A percentile compares a stretch with the other conserved stretches of the same genome.
Evolutionary conservation across 2,888 invertebrate species (phyloP).

Genomic region (Heliconius sara): DNA sequence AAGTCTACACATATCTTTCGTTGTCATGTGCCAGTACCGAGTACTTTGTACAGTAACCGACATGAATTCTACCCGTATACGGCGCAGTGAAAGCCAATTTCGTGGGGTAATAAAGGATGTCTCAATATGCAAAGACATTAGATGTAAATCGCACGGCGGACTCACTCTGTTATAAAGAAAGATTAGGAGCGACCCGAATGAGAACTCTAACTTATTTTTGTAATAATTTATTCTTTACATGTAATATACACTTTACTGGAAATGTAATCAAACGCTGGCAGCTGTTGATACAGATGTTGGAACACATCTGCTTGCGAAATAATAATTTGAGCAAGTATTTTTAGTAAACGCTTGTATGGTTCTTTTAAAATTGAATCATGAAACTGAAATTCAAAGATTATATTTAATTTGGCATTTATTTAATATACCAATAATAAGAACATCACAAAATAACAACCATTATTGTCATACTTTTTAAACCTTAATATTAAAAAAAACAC

Average conservation of each 20-base stretch:
- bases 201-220: conserved; percentile 13
- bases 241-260: conserved; percentile 23
- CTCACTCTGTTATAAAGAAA: neutral
- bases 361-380: conserved; percentile 28
- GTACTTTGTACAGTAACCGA: conserved; percentile 15
- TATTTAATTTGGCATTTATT: conserved; percentile 39
- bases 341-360: conserved; percentile 39
- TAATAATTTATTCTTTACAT: conserved; percentile 20
- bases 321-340: conserved; percentile 46
- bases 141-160: conserved; percentile 24
- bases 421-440: conserved; percentile 29
- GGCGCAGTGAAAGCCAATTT: conserved; percentile 41
- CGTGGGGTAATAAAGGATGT: conserved; percentile 38
- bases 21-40: conserved; percentile 21
- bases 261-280: conserved; percentile 43
- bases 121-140: conserved; percentile 35
- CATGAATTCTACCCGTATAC: conserved; percentile 32
- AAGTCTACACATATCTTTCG: conserved; percentile 24
- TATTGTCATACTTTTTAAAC: too few relatives aligned
- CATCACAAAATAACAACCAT: neutral
- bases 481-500: too few relatives aligned
- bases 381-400: neutral
- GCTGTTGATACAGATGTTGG: conserved; percentile 45
- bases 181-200: conserved; percentile 13
- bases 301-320: conserved; percentile 47